Percentiles rank a stretch among this genome's conserved stretches.
phyloP scores from a whole-genome alignment of 2,113 vertebrate genomes.

The Dunckerocampus dactyliophorus region DNA sequence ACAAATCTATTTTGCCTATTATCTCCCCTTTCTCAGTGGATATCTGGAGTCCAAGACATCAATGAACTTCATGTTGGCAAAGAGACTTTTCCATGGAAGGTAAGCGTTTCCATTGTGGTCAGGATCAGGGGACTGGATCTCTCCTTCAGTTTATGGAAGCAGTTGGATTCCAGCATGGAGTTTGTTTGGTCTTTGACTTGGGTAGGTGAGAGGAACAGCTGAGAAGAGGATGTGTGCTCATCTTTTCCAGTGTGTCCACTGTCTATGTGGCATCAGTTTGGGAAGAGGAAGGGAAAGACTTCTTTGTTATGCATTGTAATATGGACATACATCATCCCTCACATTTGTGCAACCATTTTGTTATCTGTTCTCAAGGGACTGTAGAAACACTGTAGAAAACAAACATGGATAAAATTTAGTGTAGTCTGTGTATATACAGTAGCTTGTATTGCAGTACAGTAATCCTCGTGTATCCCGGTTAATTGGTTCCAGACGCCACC shows the following conservation, averaged over 20 bases:
- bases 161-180: constrained; percentile 43
- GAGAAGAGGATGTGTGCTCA: constrained; percentile 44
- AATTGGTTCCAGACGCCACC: too few species aligned
- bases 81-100: constrained; percentile 90
- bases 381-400: too few species aligned
- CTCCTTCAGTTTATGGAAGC: constrained; percentile 55
- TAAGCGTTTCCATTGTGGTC: constrained; percentile 73
- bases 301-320: neutral
- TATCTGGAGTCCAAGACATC: constrained; percentile 94
- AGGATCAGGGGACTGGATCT: constrained; percentile 48
- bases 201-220: constrained; percentile 60
- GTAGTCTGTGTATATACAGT: too few species aligned
- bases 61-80: constrained; percentile 93
- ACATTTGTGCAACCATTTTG: too few species aligned
- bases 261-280: constrained; percentile 39
- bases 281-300: constrained; percentile 26
- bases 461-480: too few species aligned
- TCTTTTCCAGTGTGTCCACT: constrained; percentile 47
- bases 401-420: too few species aligned
- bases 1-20: constrained; percentile 51
- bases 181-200: constrained; percentile 59
- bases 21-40: constrained; percentile 62
- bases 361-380: too few species aligned
- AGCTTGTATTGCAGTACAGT: too few species aligned
- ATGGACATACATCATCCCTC: too few species aligned